Evolutionary conservation across 2,888 invertebrate species (phyloP).

Genomic region (Cryptophagus acutangulus): DNA sequence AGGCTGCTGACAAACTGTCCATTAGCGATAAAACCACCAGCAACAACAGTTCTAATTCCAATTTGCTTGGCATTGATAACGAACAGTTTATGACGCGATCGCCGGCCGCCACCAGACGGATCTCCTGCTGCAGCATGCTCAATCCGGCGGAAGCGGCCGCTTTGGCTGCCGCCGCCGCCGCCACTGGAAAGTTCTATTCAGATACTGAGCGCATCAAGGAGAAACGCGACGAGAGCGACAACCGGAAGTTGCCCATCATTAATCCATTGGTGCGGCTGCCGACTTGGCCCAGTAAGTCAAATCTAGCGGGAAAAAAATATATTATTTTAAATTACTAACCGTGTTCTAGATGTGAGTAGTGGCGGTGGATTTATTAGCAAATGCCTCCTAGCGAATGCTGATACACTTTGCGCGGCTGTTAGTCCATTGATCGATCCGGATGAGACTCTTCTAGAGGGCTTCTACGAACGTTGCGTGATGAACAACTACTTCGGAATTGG

Average conservation of each 20-base stretch:
- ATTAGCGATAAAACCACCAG: constrained; percentile 41
- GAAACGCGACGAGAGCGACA: constrained; percentile 44
- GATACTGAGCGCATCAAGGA: constrained; percentile 40
- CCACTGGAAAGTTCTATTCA: constrained; percentile 53
- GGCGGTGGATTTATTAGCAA: constrained; percentile 88
- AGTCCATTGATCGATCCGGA: constrained; percentile 92
- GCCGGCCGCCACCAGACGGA: constrained; percentile 80
- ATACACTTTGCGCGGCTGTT: constrained; percentile 93
- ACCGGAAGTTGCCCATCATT: constrained; percentile 76
- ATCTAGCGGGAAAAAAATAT: constrained; percentile 2
- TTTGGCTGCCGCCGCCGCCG: constrained; percentile 58
- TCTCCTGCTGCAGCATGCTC: constrained; percentile 85
- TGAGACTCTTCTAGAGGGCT: constrained; percentile 80
- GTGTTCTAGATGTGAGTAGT: constrained; percentile 58
- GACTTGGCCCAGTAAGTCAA: constrained; percentile 74
- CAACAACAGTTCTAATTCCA: constrained; percentile 54
- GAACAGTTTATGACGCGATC: constrained; percentile 68
- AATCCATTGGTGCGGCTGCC: constrained; percentile 83
- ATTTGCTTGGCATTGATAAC: constrained; percentile 57
- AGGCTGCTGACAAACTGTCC: constrained; percentile 39
- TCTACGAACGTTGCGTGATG: constrained; percentile 93
- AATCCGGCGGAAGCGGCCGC: constrained; percentile 65
- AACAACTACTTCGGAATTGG: constrained; percentile 99
- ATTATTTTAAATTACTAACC: background rate
- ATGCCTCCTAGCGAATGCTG: constrained; percentile 91